Percentiles rank a stretch among this genome's conserved stretches.
phyloP scores from a whole-genome alignment of 2,113 vertebrate species.

The Hyperopisus bebe region DNA sequence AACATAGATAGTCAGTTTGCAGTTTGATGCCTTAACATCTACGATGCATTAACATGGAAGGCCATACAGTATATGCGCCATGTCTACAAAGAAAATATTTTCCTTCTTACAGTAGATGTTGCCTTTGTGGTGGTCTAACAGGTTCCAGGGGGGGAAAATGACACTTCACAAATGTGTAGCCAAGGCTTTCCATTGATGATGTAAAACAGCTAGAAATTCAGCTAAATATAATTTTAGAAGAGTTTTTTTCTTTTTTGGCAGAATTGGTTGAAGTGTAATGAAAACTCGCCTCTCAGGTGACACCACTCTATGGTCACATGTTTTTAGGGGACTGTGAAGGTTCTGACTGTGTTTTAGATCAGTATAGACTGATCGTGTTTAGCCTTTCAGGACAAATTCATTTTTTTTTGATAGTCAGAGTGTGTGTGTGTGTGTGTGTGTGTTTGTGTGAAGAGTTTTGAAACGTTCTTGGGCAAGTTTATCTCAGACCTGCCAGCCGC shows the following conservation, averaged over 20 bases:
- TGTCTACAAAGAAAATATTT: background rate
- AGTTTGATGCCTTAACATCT: background rate
- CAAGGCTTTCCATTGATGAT: background rate
- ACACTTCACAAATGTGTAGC: background rate
- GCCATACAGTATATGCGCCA: background rate
- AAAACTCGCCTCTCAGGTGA: background rate
- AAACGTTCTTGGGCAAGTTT: background rate
- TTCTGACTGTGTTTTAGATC: background rate
- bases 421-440: background rate
- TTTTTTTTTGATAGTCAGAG: background rate
- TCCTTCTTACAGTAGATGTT: background rate
- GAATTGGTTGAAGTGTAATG: background rate
- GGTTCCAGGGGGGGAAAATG: background rate
- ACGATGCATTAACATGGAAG: background rate
- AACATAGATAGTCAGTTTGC: background rate
- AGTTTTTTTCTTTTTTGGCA: background rate
- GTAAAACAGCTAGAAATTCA: background rate
- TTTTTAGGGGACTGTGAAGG: background rate
- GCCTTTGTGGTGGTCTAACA: background rate
- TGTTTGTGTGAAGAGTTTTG: background rate
- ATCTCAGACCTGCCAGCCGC: background rate
- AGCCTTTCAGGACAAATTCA: slow-evolving; percentile 1
- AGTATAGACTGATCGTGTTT: background rate
- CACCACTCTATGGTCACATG: background rate
- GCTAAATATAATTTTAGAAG: background rate